Evolutionary conservation across 2,113 vertebrate species (phyloP).

Genomic region (Cyanoramphus novaezelandiae): DNA sequence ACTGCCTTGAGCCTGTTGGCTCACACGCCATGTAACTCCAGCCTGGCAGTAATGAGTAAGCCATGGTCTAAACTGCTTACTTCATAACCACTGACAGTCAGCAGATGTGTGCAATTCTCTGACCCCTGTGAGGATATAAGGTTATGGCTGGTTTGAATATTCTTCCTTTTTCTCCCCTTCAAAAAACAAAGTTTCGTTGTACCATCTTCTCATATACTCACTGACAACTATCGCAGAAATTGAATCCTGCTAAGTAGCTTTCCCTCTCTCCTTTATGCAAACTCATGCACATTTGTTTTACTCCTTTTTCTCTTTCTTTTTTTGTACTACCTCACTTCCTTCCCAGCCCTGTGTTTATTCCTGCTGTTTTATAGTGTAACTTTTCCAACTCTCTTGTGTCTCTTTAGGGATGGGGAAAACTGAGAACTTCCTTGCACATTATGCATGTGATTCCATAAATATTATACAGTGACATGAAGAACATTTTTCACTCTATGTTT

Average conservation of each 20-base stretch:
- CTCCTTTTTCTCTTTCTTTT: background rate
- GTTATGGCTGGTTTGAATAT: background rate
- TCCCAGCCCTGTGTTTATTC: background rate
- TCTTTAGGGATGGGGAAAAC: background rate
- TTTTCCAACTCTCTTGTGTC: background rate
- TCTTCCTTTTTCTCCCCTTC: background rate
- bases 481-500: background rate
- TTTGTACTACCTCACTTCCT: background rate
- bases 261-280: background rate
- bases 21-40: slow-evolving; percentile 14
- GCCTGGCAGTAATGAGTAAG: slow-evolving; percentile 54
- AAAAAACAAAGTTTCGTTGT: background rate
- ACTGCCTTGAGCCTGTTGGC: slow-evolving; percentile 27
- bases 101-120: slow-evolving; percentile 52
- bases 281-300: background rate
- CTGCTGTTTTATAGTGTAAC: background rate
- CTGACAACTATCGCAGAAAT: background rate
- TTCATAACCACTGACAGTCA: slow-evolving; percentile 48
- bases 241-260: background rate
- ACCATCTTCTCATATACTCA: background rate
- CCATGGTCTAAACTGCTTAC: slow-evolving; percentile 56
- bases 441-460: background rate
- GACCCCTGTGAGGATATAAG: slow-evolving; percentile 8
- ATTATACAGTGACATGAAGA: background rate
- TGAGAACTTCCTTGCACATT: background rate